Percentiles rank a stretch among this genome's conserved stretches.
Evolutionary conservation across 2,113 vertebrate species (phyloP).

Genomic region (Eonycteris spelaea): DNA sequence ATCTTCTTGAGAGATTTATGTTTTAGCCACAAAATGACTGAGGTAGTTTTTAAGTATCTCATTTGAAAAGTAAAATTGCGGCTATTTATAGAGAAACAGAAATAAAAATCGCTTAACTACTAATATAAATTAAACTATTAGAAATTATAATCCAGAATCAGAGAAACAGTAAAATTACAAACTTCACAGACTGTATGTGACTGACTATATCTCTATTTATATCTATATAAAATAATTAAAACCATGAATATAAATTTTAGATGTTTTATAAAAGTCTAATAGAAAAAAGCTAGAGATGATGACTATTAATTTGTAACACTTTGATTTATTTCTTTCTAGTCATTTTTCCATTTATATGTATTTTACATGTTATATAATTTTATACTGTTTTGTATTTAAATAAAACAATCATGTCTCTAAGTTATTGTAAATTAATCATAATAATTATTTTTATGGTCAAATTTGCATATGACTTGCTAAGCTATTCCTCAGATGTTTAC

Average conservation of each 20-base stretch:
- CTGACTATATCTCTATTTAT: background rate
- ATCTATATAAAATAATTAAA: background rate
- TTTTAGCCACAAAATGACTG: background rate
- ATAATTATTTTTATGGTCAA: background rate
- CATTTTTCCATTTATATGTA: background rate
- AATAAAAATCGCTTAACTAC: slow-evolving; percentile 7
- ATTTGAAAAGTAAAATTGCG: background rate
- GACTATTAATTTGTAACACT: background rate
- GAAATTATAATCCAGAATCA: background rate
- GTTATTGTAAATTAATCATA: background rate
- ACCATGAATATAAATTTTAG: background rate
- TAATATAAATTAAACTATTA: background rate
- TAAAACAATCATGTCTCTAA: background rate
- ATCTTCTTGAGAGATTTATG: background rate
- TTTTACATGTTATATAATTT: background rate
- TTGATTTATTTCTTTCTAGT: background rate
- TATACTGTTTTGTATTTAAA: background rate
- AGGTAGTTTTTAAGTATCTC: background rate
- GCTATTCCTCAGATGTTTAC: background rate
- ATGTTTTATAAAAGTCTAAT: background rate
- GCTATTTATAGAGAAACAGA: background rate
- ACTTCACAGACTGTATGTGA: background rate
- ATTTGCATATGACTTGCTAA: background rate
- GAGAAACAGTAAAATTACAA: background rate
- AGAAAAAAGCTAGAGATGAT: background rate